phyloP scores from a whole-genome alignment of 2,113 vertebrate genomes.

The Apus apus region DNA sequence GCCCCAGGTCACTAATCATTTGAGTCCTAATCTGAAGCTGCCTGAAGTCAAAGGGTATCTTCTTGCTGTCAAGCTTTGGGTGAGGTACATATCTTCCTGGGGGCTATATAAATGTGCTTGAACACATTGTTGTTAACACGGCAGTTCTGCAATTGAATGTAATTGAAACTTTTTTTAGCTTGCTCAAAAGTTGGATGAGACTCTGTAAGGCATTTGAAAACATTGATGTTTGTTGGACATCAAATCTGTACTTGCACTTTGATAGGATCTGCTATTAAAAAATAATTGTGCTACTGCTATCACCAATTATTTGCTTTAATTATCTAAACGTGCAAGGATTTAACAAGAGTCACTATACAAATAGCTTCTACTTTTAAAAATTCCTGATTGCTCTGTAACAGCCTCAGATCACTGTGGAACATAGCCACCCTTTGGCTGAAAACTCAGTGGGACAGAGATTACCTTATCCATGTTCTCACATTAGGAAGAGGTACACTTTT shows the following conservation, averaged over 20 bases:
- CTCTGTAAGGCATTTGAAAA: not conserved
- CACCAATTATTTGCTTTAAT: not conserved
- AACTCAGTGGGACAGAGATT: not conserved
- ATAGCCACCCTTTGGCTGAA: not conserved
- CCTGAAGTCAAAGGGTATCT: conserved; percentile 9
- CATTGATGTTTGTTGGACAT: not conserved
- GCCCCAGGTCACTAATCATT: not conserved
- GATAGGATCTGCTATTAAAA: not conserved
- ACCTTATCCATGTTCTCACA: not conserved
- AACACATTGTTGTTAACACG: not conserved
- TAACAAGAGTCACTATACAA: not conserved
- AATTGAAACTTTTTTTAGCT: not conserved
- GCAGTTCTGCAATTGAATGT: not conserved
- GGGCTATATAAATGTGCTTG: not conserved
- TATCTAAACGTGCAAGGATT: not conserved
- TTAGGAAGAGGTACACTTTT: not conserved
- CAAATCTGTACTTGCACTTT: not conserved
- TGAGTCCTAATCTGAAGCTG: not conserved
- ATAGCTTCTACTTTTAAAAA: not conserved
- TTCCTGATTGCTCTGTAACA: not conserved
- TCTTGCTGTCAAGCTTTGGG: not conserved
- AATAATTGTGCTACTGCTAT: not conserved
- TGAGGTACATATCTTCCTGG: conserved; percentile 13
- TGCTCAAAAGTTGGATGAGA: not conserved
- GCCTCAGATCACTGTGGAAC: not conserved